These are phyloP conservation scores for Tethya wilhelma DNA, from an alignment of 37 sponge, comb jelly and placozoan genomes.

Conservation along the genomic window DNA sequence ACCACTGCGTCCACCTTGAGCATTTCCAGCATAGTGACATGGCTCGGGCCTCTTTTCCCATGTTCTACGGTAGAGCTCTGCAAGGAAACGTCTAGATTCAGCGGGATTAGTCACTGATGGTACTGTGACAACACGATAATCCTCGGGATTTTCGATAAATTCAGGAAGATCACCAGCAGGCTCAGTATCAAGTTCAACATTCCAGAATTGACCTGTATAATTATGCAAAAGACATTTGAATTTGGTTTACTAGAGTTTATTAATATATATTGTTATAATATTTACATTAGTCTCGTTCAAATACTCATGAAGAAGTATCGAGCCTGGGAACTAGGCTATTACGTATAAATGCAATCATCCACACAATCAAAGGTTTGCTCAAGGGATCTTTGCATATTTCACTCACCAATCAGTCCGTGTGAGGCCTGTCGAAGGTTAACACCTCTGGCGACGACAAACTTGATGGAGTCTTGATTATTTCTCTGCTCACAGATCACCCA, in stretches of 20 bases:
- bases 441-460: constrained; percentile 63
- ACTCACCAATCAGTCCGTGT: constrained; percentile 83
- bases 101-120: not conserved
- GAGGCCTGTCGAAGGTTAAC: constrained; percentile 63
- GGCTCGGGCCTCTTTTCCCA: constrained; percentile 66
- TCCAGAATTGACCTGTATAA: constrained; percentile 85
- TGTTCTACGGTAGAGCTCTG: constrained; percentile 24
- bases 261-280: no score
- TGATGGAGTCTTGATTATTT: constrained; percentile 2
- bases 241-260: not conserved
- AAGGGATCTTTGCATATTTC: not conserved
- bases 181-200: constrained; percentile 22
- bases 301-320: not conserved
- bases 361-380: not conserved
- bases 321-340: not conserved
- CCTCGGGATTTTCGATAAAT: not conserved
- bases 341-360: not conserved
- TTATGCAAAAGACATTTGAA: not conserved
- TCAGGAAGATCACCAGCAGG: not conserved
- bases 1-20: constrained; percentile 57
- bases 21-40: constrained; percentile 69
- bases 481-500: constrained; percentile 57
- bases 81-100: constrained; percentile 39
- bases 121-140: constrained; percentile 43
- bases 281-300: no score